phyloP scores from a whole-genome alignment of 2,797 vertebrate genomes.

The Pogoniulus pusillus region DNA sequence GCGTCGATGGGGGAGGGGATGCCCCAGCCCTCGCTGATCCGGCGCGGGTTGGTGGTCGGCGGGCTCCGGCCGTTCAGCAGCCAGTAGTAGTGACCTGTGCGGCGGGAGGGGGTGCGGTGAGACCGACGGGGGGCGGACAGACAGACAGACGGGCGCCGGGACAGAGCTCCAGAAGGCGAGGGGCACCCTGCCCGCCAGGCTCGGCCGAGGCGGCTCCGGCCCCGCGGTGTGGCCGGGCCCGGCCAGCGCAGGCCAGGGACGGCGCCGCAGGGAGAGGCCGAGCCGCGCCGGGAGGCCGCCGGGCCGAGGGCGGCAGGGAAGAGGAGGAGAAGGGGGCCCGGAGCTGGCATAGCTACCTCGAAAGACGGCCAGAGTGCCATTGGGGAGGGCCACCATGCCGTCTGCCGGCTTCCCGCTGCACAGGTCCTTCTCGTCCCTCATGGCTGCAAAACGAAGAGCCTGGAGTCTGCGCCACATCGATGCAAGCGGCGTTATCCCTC shows the following conservation, averaged over 20 bases:
- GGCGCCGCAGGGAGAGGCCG: neutral
- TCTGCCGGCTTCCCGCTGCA: constrained; percentile 87
- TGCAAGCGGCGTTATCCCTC: fast-evolving
- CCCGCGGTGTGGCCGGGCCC: too few species aligned
- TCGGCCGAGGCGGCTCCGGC: too few species aligned
- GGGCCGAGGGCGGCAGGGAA: too few species aligned
- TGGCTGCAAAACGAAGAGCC: neutral
- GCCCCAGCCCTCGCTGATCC: constrained; percentile 89
- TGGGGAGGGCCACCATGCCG: constrained; percentile 86
- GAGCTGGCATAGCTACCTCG: constrained; percentile 78
- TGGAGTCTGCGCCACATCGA: neutral
- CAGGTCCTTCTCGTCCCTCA: constrained; percentile 83
- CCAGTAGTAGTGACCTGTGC: constrained; percentile 93
- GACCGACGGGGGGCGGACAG: neutral
- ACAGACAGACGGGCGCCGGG: neutral
- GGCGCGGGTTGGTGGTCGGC: constrained; percentile 76
- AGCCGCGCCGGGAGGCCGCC: too few species aligned
- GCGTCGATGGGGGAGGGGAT: constrained; percentile 94
- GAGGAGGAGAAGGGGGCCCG: too few species aligned
- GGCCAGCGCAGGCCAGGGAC: neutral
- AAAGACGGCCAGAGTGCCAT: constrained; percentile 91
- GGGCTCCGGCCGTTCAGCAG: constrained; percentile 78
- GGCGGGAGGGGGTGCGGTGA: fast-evolving
- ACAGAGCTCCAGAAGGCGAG: fast-evolving
- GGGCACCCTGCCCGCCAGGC: neutral